Conservation (phyloP, 1,140 invertebrate genomes). For the Orius insidiosus region DNA sequence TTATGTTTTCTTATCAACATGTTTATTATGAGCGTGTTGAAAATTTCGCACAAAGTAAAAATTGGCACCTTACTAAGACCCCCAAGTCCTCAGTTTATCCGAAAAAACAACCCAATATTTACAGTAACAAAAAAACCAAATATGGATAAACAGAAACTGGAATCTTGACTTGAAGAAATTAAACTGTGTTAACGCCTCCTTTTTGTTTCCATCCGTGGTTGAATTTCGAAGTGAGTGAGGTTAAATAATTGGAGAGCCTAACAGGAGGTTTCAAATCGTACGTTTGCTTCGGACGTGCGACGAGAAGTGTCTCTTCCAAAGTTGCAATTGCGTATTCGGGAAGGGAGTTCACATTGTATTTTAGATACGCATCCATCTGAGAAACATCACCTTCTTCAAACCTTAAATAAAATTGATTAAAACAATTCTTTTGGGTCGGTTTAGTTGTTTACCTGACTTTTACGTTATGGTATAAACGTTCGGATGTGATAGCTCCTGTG, state of each 20-base stretch:
- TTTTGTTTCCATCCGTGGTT: not conserved
- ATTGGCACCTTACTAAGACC: no score
- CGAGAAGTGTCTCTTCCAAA: slow-evolving; percentile 19
- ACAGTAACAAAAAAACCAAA: no score
- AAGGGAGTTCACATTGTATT: slow-evolving; percentile 15
- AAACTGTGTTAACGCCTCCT: no score
- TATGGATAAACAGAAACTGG: no score
- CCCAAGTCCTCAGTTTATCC: no score
- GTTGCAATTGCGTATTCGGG: slow-evolving; percentile 14
- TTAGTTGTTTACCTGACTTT: slow-evolving; percentile 28
- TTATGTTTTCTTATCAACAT: no score
- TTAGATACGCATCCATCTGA: slow-evolving; percentile 16
- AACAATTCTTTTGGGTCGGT: not conserved
- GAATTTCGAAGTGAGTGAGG: slow-evolving; percentile 17
- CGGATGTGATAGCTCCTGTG: slow-evolving; percentile 45
- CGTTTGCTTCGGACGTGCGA: slow-evolving; percentile 12
- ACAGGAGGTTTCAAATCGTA: slow-evolving; percentile 17
- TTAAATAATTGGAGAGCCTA: slow-evolving; percentile 17
- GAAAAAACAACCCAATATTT: no score
- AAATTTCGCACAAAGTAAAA: no score
- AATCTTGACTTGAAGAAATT: no score
- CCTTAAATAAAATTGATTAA: slow-evolving; percentile 3
- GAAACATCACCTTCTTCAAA: slow-evolving; percentile 1
- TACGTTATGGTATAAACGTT: slow-evolving; percentile 38
- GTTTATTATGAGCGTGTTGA: no score